These are phyloP conservation scores for Chiroxiphia lanceolata DNA, from an alignment of 2,797 vertebrate species.

Conservation along the genomic window DNA sequence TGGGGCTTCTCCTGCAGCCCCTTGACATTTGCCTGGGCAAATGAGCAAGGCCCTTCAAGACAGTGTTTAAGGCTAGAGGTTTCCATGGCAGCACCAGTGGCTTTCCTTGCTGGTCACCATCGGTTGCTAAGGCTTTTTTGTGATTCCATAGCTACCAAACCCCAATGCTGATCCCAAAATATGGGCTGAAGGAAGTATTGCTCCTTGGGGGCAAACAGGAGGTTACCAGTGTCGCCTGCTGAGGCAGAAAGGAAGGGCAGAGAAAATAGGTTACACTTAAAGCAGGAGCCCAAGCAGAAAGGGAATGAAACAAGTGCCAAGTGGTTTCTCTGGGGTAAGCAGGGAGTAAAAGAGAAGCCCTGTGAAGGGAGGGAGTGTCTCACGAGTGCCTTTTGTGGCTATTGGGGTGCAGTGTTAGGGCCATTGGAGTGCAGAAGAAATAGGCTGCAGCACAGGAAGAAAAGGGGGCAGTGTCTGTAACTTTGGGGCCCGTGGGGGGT, in stretches of 20 bases:
- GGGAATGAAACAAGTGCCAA: background rate
- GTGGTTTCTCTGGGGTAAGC: background rate
- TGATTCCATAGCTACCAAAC: slow-evolving; percentile 29
- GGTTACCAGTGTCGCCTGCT: too few species aligned
- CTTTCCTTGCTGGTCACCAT: background rate
- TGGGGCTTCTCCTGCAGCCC: background rate
- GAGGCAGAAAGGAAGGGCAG: background rate
- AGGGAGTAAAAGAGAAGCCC: background rate
- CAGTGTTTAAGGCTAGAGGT: background rate
- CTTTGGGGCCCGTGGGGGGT: background rate
- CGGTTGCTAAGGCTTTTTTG: background rate
- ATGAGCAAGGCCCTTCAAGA: background rate
- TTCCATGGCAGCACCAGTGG: slow-evolving; percentile 39
- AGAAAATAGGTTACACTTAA: background rate
- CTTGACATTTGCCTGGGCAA: background rate
- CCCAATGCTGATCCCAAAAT: background rate
- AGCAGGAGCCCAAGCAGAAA: background rate
- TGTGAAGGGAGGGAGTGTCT: background rate
- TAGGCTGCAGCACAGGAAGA: background rate
- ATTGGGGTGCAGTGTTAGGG: background rate
- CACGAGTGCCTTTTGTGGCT: background rate
- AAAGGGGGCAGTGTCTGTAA: background rate
- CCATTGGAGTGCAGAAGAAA: background rate
- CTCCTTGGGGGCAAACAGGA: background rate
- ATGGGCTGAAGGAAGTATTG: background rate